A percentile compares a stretch with the other conserved stretches of the same genome.
Conservation (phyloP, 2,797 vertebrate species). For the Neosilurus mollespiculum region DNA sequence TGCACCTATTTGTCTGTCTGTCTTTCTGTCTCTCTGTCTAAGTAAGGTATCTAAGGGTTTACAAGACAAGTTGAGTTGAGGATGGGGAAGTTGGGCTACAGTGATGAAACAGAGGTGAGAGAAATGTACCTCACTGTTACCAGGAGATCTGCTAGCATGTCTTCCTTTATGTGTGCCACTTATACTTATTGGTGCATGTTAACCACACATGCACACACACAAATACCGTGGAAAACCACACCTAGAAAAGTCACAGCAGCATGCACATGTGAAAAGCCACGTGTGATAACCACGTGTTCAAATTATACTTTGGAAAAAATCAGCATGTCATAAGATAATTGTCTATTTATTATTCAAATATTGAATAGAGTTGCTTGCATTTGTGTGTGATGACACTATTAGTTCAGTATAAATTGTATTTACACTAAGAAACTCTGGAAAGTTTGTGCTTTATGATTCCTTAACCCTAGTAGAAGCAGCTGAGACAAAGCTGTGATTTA, state of each 20-base stretch:
- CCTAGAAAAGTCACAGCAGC: background rate
- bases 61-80: background rate
- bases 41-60: background rate
- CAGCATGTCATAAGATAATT: background rate
- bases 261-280: background rate
- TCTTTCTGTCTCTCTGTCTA: background rate
- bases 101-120: background rate
- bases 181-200: background rate
- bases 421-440: background rate
- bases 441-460: constrained; percentile 3
- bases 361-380: background rate
- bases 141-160: background rate
- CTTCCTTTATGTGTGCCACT: background rate
- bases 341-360: background rate
- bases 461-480: background rate
- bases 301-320: background rate
- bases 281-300: background rate
- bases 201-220: background rate
- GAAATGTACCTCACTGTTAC: background rate
- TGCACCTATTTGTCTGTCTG: background rate
- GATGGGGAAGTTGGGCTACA: background rate
- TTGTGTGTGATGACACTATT: background rate
- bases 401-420: background rate
- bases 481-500: constrained; percentile 13
- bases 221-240: background rate